Evolutionary conservation across 2,888 invertebrate genomes (phyloP).

Genomic region (Phorcus lineatus): DNA sequence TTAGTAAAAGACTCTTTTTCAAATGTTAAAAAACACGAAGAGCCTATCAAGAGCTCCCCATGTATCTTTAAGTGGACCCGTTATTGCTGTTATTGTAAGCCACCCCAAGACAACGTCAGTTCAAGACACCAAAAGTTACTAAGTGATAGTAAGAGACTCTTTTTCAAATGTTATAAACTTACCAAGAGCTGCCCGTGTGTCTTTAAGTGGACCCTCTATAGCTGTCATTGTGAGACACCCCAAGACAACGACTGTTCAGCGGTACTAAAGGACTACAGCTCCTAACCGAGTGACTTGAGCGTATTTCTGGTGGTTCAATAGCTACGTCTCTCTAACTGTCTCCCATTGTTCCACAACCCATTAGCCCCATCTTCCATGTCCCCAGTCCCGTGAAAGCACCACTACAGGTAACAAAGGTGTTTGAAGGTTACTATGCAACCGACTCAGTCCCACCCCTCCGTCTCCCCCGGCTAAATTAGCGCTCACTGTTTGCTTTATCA

Average conservation of each 20-base stretch:
- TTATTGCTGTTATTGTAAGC: too few species aligned
- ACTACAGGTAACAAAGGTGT: constrained; percentile 20
- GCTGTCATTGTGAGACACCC: background rate
- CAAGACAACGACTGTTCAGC: background rate
- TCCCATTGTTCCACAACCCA: constrained; percentile 15
- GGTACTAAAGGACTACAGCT: background rate
- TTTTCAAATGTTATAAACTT: background rate
- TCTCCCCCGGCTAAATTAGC: constrained; percentile 21
- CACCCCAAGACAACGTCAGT: too few species aligned
- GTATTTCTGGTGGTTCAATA: constrained; percentile 8
- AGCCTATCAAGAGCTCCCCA: too few species aligned
- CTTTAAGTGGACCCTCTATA: background rate
- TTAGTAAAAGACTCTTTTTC: too few species aligned
- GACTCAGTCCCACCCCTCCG: background rate
- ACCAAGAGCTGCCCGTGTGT: background rate
- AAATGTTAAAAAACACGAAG: too few species aligned
- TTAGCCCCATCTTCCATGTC: constrained; percentile 10
- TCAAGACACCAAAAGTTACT: too few species aligned
- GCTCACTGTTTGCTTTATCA: constrained; percentile 7
- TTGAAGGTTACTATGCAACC: constrained; percentile 14
- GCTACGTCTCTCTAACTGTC: constrained; percentile 1
- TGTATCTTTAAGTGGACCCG: too few species aligned
- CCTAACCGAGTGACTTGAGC: background rate
- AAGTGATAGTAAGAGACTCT: too few species aligned
- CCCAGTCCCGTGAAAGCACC: background rate